phyloP scores from a whole-genome alignment of 2,797 vertebrate species.

The Hoplostethus mediterraneus region DNA sequence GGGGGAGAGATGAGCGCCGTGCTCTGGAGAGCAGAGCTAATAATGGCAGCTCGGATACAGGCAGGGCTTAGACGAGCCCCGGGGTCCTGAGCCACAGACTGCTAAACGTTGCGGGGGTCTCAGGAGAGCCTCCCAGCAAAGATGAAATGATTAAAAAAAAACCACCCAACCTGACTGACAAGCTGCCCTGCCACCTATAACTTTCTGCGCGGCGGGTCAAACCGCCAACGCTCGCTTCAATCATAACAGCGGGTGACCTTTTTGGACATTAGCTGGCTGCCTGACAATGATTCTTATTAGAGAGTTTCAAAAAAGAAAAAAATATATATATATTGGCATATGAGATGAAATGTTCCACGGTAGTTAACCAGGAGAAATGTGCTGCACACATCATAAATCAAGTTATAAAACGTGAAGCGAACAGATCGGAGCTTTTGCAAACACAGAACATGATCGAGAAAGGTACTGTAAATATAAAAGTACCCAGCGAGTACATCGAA shows the following conservation, averaged over 20 bases:
- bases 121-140: conserved; percentile 90
- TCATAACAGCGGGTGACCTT: conserved; percentile 73
- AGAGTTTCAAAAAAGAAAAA: conserved; percentile 16
- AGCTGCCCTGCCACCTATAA: conserved; percentile 85
- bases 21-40: conserved; percentile 99
- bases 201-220: conserved; percentile 67
- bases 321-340: conserved; percentile 39
- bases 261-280: conserved; percentile 60
- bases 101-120: conserved; percentile 96
- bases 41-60: conserved; percentile 96
- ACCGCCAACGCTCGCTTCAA: conserved; percentile 61
- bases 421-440: conserved; percentile 45
- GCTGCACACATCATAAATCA: conserved; percentile 12
- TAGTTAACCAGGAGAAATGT: conserved; percentile 45
- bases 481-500: conserved; percentile 41
- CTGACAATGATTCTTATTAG: conserved; percentile 59
- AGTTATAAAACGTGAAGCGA: conserved; percentile 26
- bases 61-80: conserved; percentile 93
- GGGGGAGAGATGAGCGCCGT: conserved; percentile 91
- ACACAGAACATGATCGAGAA: conserved; percentile 16
- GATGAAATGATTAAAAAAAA: conserved; percentile 98
- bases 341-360: conserved; percentile 38
- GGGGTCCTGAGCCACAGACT: conserved; percentile 95
- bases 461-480: conserved; percentile 28
- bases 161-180: conserved; percentile 90